Evolutionary conservation across 2,888 invertebrate genomes (phyloP), one percentile per base, ranked within the genome.

Genomic region (Drosophila paracracens): DNA sequence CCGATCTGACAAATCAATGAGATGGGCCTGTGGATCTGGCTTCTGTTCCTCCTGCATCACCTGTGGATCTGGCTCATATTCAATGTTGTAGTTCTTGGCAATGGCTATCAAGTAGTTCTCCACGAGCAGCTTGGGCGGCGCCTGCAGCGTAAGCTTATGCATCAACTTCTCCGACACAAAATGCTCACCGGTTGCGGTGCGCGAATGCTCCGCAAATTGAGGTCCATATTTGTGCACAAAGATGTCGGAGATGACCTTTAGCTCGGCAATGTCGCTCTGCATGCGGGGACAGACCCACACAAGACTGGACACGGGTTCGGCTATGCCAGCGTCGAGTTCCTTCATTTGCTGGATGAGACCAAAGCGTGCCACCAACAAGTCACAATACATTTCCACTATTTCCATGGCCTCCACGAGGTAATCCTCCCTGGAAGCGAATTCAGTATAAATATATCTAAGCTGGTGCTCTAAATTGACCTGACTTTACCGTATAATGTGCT

Each of bases 371-470:
- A 99, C 93, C 52, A 99, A 93, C 60, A 99, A 94, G 94, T 99
- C 99, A 94, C 99, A 99, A 92, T 98, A 99, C 99, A 99, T 99
- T 94, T 99, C 99, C 0, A 99, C 95, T 70, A 99, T 95, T 94
- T 99, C 99, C 97, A 99, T 98, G 1, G 99, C 99, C 94, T 99
- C 99, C 4, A 99, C 99, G 94, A 99, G 95, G 93, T 99, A 99
- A 94, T 99, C 99, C 94, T 99, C 99, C 53, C 99, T 96, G 65
- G 31, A 21, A 38, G 16, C 13, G 0, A 33, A n/a, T 43, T 29
- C 8, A 36, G 2, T 21, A 13, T 57, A 16, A 16, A 4, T 7
- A 36, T 36, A 21, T 11, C 16, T n/a, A 10, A 38, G 2, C 21
- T 48, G 21, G 4, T 16, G 21, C 31, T 25, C 29, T 29, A 27